Percentiles rank a stretch among this genome's conserved stretches.
phyloP scores from a whole-genome alignment of 2,113 vertebrate genomes.

The Podarcis muralis region DNA sequence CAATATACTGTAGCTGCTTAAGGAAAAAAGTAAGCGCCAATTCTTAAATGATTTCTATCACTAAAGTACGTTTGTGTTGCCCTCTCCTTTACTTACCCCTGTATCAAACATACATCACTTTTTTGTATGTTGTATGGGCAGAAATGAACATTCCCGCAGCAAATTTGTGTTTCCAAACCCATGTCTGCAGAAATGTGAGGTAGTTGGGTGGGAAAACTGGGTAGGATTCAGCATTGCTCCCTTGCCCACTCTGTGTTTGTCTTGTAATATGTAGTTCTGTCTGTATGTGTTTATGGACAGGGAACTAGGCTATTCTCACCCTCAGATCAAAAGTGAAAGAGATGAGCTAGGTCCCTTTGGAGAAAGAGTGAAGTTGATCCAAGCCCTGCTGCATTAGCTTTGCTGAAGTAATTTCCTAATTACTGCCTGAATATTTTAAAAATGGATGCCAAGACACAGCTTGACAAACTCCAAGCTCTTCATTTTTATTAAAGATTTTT shows the following conservation, averaged over 20 bases:
- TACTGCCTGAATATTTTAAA: neutral
- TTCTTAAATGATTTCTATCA: neutral
- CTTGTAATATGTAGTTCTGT: neutral
- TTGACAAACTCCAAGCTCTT: neutral
- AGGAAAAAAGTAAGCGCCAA: neutral
- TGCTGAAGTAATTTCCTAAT: neutral
- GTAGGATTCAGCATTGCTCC: neutral
- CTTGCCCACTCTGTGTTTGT: neutral
- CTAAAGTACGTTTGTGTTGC: neutral
- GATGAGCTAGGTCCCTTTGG: neutral
- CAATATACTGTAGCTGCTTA: neutral
- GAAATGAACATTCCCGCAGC: neutral
- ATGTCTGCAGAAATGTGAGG: neutral
- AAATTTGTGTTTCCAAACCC: neutral
- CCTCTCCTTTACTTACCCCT: no score
- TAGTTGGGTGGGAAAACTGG: neutral
- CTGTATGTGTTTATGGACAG: neutral
- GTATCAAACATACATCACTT: neutral
- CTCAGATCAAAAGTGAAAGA: no score
- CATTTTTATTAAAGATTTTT: neutral
- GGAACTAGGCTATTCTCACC: neutral
- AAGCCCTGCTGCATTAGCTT: neutral
- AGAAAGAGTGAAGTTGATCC: no score
- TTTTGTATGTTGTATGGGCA: neutral
- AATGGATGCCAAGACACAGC: neutral